These are phyloP conservation scores for Australoheros facetus DNA, from an alignment of 2,797 vertebrate species.

Conservation along the genomic window DNA sequence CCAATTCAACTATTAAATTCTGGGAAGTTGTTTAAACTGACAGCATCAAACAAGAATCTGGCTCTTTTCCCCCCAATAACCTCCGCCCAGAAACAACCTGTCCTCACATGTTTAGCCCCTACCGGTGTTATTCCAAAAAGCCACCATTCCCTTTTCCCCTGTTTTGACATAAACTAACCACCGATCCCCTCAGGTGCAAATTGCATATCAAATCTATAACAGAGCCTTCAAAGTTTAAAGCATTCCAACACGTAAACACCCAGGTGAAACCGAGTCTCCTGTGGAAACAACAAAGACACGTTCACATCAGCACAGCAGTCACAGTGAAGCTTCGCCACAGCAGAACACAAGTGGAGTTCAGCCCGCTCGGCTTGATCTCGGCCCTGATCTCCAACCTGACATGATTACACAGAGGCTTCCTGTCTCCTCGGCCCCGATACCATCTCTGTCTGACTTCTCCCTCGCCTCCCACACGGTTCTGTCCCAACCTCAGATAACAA, in stretches of 20 bases:
- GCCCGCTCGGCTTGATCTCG: slow-evolving; percentile 54
- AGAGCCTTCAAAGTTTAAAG: slow-evolving; percentile 6
- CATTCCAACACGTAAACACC: slow-evolving; percentile 23
- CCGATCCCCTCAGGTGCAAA: slow-evolving; percentile 6
- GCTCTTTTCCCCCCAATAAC: slow-evolving; percentile 16
- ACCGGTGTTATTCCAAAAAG: slow-evolving; percentile 7
- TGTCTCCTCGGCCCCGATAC: slow-evolving; percentile 79
- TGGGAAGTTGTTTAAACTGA: slow-evolving; percentile 21
- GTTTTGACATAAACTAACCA: slow-evolving; percentile 14
- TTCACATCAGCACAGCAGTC: slow-evolving; percentile 33
- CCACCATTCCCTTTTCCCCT: background rate
- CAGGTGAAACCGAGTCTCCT: slow-evolving; percentile 34
- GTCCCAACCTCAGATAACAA: slow-evolving; percentile 72
- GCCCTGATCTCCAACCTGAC: slow-evolving; percentile 77
- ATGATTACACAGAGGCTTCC: slow-evolving; percentile 82
- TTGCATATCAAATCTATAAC: slow-evolving; percentile 9
- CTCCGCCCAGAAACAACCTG: slow-evolving; percentile 20
- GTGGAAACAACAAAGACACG: slow-evolving; percentile 29
- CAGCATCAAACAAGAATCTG: slow-evolving; percentile 19
- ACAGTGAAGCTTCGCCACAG: slow-evolving; percentile 25
- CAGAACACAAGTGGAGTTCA: slow-evolving; percentile 47
- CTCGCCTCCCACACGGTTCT: slow-evolving; percentile 56
- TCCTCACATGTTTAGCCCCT: slow-evolving; percentile 22
- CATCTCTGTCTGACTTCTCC: slow-evolving; percentile 77
- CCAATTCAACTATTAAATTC: background rate